Percentiles rank a stretch among this genome's conserved stretches.
phyloP scores from a whole-genome alignment of 2,113 vertebrate genomes.

The Cyrtonyx montezumae region DNA sequence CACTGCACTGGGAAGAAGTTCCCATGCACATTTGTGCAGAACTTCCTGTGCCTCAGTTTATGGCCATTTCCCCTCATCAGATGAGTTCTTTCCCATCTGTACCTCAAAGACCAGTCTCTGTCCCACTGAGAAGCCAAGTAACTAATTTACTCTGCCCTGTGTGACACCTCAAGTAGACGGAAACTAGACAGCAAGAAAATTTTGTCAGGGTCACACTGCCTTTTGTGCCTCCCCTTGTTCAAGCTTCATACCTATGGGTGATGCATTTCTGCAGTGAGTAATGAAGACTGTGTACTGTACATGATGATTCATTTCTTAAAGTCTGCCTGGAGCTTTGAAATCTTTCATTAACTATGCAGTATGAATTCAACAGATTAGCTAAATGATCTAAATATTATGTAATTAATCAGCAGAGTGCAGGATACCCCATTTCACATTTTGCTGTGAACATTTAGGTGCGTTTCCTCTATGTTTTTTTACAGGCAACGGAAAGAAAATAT shows the following conservation, averaged over 20 bases:
- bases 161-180: neutral
- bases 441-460: neutral
- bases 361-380: constrained; percentile 14
- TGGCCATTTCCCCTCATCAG: too few relatives aligned
- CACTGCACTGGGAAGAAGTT: too few relatives aligned
- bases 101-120: neutral
- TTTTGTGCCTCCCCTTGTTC: neutral
- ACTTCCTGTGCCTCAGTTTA: too few relatives aligned
- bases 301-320: neutral
- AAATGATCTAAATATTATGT: constrained; percentile 32
- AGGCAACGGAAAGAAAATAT: neutral
- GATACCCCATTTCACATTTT: neutral
- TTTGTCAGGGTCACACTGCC: neutral
- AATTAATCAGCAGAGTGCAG: constrained; percentile 21
- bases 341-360: constrained; percentile 15
- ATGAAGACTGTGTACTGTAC: neutral
- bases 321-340: neutral
- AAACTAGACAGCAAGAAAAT: neutral
- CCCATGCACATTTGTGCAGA: too few relatives aligned
- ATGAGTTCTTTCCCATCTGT: neutral
- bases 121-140: neutral
- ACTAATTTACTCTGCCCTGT: neutral
- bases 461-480: neutral
- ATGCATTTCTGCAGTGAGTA: neutral
- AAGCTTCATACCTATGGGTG: neutral